Base-by-base conservation (phyloP, 2,888 invertebrate species). In the Pheosia tremula region DNA sequence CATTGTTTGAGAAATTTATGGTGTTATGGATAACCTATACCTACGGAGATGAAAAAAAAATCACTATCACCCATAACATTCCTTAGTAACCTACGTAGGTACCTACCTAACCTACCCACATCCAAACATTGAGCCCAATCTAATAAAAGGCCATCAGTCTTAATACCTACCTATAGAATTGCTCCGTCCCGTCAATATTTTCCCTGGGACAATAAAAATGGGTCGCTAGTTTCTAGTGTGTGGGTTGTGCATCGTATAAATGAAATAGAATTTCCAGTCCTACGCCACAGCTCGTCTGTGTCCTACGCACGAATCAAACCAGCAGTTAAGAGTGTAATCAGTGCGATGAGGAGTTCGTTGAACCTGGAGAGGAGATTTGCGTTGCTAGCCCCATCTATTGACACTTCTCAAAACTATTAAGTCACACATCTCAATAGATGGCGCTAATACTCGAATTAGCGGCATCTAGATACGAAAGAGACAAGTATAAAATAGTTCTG, bases 291-390 rank as follows among this genome's bases (percentile, higher is more conserved):
- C 24, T 24, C 24, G 24, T 24, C 24, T 24, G 24, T 24, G 24
- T 24, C 24, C 24, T 67, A 72, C 69, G 65, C 66, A 64, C 59
- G 71, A 71, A 74, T 74, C 65, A 71, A 73, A 68, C 68, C 72
- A 60, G 64, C 53, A 24, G 43, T 63, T 57, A 61, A 53, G 59
- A 66, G 60, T 64, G 58, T 68, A 68, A 76, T 74, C 71, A 71
- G 67, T 70, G 67, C 63, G 62, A 63, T 66, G 72, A 59, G 62
- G 75, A 64, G 78, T 72, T 71, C 72, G 67, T 64, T 72, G 78
- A 78, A 73, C 77, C 68, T 7, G 9, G 24, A 0, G 24, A 10
- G 49, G 36, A 43, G 47, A 13, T 55, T 36, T 24, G 7, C 10
- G 24, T 4, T 45, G 0, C 24, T 57, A 55, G 45, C 58, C 60